Evolutionary conservation across 2,888 invertebrate species (phyloP).

Genomic region (Himalopsyche kuldschensis): DNA sequence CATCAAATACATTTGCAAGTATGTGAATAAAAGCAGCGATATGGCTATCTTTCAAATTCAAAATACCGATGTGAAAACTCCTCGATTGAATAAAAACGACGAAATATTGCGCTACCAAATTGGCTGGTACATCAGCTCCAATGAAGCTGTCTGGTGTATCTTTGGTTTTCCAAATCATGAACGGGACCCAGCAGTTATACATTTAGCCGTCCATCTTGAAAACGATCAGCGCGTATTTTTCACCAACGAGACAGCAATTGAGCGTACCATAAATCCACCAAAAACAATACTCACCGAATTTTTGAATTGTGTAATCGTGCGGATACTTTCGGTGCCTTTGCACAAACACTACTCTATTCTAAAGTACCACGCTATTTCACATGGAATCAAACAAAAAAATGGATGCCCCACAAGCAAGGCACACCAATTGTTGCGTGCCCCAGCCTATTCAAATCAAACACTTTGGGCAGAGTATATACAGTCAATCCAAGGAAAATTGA

Average conservation of each 20-base stretch:
- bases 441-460: not conserved
- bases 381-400: too few relatives aligned
- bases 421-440: too few relatives aligned
- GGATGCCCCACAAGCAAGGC: too few relatives aligned
- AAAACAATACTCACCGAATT: not conserved
- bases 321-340: too few relatives aligned
- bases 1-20: not conserved
- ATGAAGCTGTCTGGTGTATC: slow-evolving; percentile 39
- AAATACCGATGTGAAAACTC: not conserved
- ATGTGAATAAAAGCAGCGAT: not conserved
- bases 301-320: too few relatives aligned
- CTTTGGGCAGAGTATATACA: not conserved
- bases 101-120: slow-evolving; percentile 38
- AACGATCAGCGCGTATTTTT: not conserved
- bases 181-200: not conserved
- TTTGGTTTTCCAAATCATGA: slow-evolving; percentile 2
- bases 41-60: not conserved
- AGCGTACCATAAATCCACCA: not conserved
- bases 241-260: not conserved
- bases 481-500: not conserved
- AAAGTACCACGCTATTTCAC: too few relatives aligned
- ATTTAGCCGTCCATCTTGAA: not conserved
- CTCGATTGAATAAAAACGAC: not conserved
- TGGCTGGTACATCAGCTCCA: slow-evolving; percentile 42
- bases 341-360: too few relatives aligned